Evolutionary conservation across 1,140 invertebrate species (phyloP).

Genomic region (Lepidurus packardi): DNA sequence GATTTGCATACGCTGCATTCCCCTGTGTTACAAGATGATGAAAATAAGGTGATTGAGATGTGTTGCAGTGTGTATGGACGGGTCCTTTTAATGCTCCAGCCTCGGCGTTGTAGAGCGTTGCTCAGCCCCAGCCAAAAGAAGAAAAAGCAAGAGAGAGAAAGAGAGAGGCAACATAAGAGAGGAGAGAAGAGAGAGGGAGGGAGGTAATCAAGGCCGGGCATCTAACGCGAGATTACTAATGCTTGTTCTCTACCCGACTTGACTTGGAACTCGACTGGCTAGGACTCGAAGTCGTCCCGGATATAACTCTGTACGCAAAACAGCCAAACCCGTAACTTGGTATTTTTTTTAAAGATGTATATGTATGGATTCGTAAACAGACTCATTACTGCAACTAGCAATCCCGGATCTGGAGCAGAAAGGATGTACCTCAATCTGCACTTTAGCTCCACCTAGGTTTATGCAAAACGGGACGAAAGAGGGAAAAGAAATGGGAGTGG

Average conservation of each 20-base stretch:
- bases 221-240: constrained; percentile 19
- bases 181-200: not conserved
- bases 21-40: constrained; percentile 15
- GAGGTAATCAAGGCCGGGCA: constrained; percentile 20
- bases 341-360: not conserved
- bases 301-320: constrained; percentile 12
- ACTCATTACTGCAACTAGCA: not conserved
- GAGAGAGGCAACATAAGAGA: not conserved
- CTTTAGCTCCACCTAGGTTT: too few species aligned
- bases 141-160: not conserved
- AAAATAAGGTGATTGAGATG: constrained; percentile 22
- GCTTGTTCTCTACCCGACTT: constrained; percentile 1
- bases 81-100: not conserved
- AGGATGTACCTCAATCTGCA: too few species aligned
- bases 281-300: not conserved
- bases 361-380: not conserved
- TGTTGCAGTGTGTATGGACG: not conserved
- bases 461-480: too few species aligned
- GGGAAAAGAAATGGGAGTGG: too few species aligned
- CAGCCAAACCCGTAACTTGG: not conserved
- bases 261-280: not conserved
- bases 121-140: not conserved
- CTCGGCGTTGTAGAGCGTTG: too few species aligned
- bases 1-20: constrained; percentile 19
- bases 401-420: too few species aligned